Evolutionary conservation across 1,140 invertebrate genomes (phyloP), one percentile per base, ranked within the genome.

Genomic region (Atta texana): DNA sequence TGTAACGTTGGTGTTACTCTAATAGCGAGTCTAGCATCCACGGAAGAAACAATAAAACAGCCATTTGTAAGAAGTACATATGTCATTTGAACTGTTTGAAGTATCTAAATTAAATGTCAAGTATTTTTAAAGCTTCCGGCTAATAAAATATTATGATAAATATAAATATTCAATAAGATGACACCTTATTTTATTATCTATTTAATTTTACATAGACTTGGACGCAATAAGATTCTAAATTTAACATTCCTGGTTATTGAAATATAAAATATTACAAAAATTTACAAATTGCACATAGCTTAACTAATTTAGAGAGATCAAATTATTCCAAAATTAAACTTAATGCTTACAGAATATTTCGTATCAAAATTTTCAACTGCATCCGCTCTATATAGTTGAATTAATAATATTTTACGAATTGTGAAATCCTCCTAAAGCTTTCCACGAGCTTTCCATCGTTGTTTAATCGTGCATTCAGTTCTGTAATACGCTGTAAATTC

Each of bases 31-130:
- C 80, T 74, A 21, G n/a, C 49, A n/a, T 34, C n/a, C 31, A 51
- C 68, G 82, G 55, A 68, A 63, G 74, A 53, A 69, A 80, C 59
- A 89, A 78, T 81, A 51, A 68, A 86, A 74, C 66, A 86, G 14
- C 24, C 74, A 84, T 86, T 89, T 85, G 59, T 57, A 3, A 51
- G 3, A 16, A 44, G 18, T 55, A n/a, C 18, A 39, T 55, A 24
- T 55, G 34, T 74, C 71, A n/a, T 57, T 59, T 51, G 81, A 77
- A 12, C 1, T 7, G 6, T 74, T 72, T n/a, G 1, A 74, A 75
- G 44, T 24, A 44, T 44, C 39, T 2, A 44, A 10, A 2, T 10
- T 49, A 21, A 21, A 84, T 7, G 53, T 81, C n/a, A 21, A 81
- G 7, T 49, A 49, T 14, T 66, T 66, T 64, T 10, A 44, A 71